These are phyloP conservation scores for Cryptomyrus ogoouensis DNA, from an alignment of 2,113 vertebrate genomes.

Conservation along the genomic window DNA sequence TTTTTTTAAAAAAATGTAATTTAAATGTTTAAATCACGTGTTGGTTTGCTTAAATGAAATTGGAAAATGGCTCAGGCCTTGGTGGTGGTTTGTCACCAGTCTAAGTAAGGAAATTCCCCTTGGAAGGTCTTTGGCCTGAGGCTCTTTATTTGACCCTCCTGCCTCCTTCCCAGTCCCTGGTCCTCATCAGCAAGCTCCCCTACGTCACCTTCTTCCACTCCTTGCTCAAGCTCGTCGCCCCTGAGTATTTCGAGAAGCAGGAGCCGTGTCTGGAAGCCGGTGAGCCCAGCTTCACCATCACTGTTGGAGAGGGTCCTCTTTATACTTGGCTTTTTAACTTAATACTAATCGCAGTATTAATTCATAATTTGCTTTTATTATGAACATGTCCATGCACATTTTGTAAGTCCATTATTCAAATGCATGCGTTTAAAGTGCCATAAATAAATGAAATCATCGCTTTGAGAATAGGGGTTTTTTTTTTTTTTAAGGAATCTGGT, in stretches of 20 bases:
- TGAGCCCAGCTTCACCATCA: conserved; percentile 37
- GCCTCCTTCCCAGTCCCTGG: conserved; percentile 70
- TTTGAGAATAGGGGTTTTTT: not conserved
- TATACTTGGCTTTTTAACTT: not conserved
- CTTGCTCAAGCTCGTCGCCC: conserved; percentile 82
- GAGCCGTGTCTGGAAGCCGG: conserved; percentile 94
- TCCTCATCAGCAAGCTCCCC: conserved; percentile 86
- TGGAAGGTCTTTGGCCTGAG: not conserved
- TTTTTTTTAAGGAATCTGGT: not conserved
- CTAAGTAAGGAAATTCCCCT: not conserved
- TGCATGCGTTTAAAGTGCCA: not conserved
- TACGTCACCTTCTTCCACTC: conserved; percentile 90
- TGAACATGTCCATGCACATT: not conserved
- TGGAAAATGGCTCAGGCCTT: not conserved
- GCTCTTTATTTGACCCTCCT: not conserved
- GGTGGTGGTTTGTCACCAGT: not conserved
- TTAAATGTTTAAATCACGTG: not conserved
- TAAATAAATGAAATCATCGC: not conserved
- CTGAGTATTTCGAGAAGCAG: conserved; percentile 91
- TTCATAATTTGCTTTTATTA: not conserved
- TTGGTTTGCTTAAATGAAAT: not conserved
- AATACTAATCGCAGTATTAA: not conserved
- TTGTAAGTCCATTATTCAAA: not conserved
- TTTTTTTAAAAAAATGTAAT: not conserved
- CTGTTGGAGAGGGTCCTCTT: not conserved